Percentiles rank a stretch among this genome's conserved stretches.
phyloP scores from a whole-genome alignment of 2,888 invertebrate genomes.

The Uropetala carovei region DNA sequence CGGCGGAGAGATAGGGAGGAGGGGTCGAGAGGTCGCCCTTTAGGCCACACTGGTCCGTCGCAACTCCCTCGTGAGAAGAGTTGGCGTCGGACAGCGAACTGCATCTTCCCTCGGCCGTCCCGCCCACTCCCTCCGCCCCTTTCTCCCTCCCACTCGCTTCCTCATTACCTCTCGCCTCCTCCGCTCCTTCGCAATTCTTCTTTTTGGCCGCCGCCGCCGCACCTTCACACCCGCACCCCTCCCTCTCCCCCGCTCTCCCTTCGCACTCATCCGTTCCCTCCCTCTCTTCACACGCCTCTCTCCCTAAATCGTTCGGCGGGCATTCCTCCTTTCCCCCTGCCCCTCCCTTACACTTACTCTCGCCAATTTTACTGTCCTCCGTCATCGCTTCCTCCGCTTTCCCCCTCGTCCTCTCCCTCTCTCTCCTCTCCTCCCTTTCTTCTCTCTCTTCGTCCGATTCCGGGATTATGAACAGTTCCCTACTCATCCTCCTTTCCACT shows the following conservation, averaged over 20 bases:
- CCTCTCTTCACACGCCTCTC: slow-evolving; percentile 1
- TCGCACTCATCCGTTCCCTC: background rate
- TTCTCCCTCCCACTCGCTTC: background rate
- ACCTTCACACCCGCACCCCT: background rate
- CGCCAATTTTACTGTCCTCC: background rate
- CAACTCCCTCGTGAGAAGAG: background rate
- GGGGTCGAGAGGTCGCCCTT: background rate
- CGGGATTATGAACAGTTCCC: slow-evolving; percentile 41
- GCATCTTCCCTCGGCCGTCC: background rate
- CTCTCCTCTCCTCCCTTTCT: background rate
- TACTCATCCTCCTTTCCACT: background rate
- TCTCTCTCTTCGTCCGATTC: slow-evolving; percentile 55
- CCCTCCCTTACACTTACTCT: background rate
- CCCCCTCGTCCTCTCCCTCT: background rate
- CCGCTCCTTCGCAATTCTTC: background rate
- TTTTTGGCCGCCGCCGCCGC: background rate
- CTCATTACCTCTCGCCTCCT: background rate
- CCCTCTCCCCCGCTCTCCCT: background rate
- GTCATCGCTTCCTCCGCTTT: background rate
- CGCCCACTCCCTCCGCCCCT: slow-evolving; percentile 8
- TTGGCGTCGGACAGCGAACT: background rate
- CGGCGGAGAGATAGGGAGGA: background rate
- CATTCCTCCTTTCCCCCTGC: background rate
- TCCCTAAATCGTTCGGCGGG: background rate
- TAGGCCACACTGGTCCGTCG: background rate